Conservation (phyloP, 2,888 invertebrate genomes). For the Erebia ligea region DNA sequence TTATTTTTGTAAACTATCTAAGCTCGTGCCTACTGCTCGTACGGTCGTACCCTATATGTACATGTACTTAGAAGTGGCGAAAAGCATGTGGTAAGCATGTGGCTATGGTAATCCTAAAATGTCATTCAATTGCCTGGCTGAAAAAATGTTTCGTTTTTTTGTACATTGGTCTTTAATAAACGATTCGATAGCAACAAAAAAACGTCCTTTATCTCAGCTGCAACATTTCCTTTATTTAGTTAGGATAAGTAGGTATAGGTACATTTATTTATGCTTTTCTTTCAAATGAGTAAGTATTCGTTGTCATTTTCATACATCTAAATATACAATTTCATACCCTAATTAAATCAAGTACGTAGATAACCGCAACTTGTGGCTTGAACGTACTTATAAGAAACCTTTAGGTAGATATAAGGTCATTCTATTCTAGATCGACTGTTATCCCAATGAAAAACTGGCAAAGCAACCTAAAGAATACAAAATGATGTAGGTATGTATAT, state of each 20-base stretch:
- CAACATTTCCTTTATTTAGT: not conserved
- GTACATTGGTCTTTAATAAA: no score
- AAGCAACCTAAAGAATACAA: not conserved
- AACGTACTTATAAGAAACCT: not conserved
- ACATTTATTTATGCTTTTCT: not conserved
- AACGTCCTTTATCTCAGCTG: not conserved
- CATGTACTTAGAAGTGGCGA: no score
- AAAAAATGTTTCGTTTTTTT: not conserved
- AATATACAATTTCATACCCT: not conserved
- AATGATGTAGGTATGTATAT: not conserved
- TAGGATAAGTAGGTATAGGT: not conserved
- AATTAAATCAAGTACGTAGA: not conserved
- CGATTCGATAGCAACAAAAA: not conserved
- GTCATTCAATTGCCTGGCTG: no score
- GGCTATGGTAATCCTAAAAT: no score
- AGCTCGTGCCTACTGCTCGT: no score
- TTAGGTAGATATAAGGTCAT: not conserved
- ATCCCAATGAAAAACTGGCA: not conserved
- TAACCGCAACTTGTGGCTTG: slow-evolving; percentile 9
- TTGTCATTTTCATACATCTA: not conserved
- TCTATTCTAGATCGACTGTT: slow-evolving; percentile 7
- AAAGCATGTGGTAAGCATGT: no score
- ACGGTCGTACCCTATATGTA: not conserved
- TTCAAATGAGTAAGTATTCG: not conserved
- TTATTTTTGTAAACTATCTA: no score